These are phyloP conservation scores for Galeopterus variegatus DNA, from an alignment of 2,113 vertebrate genomes.

Conservation along the genomic window DNA sequence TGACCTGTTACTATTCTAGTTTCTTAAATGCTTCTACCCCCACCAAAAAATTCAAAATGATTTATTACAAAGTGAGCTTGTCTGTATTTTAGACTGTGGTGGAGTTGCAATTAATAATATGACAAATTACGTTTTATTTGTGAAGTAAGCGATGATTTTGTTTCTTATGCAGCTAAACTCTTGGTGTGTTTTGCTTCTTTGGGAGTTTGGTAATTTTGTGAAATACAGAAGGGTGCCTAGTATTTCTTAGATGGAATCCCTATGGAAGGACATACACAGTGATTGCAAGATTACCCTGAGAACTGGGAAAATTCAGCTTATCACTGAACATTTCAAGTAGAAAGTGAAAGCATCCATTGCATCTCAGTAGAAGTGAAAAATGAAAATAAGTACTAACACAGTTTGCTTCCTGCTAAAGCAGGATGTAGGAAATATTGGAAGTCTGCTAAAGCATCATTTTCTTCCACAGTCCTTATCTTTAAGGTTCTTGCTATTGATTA, in stretches of 20 bases:
- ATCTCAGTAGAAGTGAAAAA: conserved; percentile 69
- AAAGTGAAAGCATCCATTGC: conserved; percentile 66
- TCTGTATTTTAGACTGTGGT: conserved; percentile 43
- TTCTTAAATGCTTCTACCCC: background rate
- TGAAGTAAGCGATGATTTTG: conserved; percentile 38
- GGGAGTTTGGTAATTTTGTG: conserved; percentile 57
- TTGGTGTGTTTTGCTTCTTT: conserved; percentile 56
- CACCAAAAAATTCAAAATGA: background rate
- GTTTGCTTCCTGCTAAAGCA: conserved; percentile 48
- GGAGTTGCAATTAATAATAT: conserved; percentile 17
- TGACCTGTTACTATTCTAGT: background rate
- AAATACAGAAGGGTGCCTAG: conserved; percentile 53
- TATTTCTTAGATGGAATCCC: conserved; percentile 49
- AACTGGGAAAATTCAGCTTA: conserved; percentile 55
- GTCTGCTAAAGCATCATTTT: conserved; percentile 63
- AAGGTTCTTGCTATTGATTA: conserved; percentile 60
- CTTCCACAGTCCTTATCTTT: conserved; percentile 54
- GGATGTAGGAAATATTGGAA: conserved; percentile 72
- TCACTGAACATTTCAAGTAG: conserved; percentile 71
- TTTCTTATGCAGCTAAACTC: conserved; percentile 21
- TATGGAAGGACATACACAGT: background rate
- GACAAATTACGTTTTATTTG: conserved; percentile 31
- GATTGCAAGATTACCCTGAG: conserved; percentile 51
- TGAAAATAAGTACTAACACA: conserved; percentile 67
- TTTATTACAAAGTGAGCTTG: background rate